These are phyloP conservation scores for Nemotelus pantherinus DNA, from an alignment of 2,888 invertebrate genomes.

Conservation along the genomic window DNA sequence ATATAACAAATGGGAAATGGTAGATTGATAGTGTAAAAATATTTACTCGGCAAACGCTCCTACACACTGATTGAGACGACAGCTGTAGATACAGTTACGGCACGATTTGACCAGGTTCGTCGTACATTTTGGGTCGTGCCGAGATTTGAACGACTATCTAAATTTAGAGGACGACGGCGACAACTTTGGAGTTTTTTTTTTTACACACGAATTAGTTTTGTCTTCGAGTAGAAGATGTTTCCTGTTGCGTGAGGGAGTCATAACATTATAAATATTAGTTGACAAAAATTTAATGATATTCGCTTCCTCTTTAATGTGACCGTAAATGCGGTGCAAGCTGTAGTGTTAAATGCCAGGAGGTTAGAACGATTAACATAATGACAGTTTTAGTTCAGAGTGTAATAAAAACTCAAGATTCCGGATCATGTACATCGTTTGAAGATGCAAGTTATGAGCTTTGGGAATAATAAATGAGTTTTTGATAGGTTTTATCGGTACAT, in stretches of 20 bases:
- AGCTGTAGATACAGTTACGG: constrained; percentile 36
- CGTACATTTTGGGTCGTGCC: constrained; percentile 24
- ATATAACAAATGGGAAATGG: neutral
- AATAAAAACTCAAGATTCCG: too few species aligned
- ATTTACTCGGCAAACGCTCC: constrained; percentile 24
- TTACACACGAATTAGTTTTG: neutral
- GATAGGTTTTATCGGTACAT: too few species aligned
- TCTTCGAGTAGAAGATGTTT: neutral
- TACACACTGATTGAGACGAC: constrained; percentile 35
- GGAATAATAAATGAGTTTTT: neutral
- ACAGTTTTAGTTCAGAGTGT: too few species aligned
- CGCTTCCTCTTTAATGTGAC: constrained; percentile 17
- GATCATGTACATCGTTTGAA: too few species aligned
- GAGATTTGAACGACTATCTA: neutral
- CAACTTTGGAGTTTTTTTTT: neutral
- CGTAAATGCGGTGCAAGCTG: neutral
- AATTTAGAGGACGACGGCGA: constrained; percentile 3
- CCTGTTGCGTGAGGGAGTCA: constrained; percentile 18
- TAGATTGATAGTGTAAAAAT: constrained; percentile 2
- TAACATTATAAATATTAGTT: constrained; percentile 34
- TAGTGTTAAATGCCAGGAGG: neutral
- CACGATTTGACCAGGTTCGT: constrained; percentile 11
- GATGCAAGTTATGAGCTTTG: too few species aligned
- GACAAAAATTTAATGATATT: constrained; percentile 25
- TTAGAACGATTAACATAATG: neutral